Conservation (phyloP, 2,888 invertebrate genomes). For the Petrolisthes cinctipes region DNA sequence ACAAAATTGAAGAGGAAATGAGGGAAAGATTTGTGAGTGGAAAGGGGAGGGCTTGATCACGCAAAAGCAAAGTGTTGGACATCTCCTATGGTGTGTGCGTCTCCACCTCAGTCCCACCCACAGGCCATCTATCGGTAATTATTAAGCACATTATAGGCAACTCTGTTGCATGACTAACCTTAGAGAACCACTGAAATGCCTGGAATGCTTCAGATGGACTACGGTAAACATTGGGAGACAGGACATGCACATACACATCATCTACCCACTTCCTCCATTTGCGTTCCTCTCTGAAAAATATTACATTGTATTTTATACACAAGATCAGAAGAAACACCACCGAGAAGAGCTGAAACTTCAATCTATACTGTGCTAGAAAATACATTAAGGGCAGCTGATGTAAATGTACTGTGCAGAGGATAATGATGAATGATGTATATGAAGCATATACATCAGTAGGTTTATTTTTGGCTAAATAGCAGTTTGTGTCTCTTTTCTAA, state of each 20-base stretch:
- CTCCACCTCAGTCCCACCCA: too few relatives aligned
- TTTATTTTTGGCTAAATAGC: too few relatives aligned
- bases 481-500: too few relatives aligned
- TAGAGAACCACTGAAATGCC: conserved; percentile 94
- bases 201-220: conserved; percentile 86
- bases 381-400: not conserved
- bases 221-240: conserved; percentile 97
- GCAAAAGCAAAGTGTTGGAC: too few relatives aligned
- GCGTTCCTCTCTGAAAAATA: conserved; percentile 78
- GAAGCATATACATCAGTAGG: too few relatives aligned
- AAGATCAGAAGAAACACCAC: not conserved
- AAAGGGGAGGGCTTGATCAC: too few relatives aligned
- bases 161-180: conserved; percentile 68
- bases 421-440: not conserved
- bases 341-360: not conserved
- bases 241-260: conserved; percentile 86
- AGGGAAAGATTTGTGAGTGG: too few relatives aligned
- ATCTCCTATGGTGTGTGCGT: too few relatives aligned
- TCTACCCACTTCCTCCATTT: conserved; percentile 98
- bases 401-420: not conserved
- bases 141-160: too few relatives aligned
- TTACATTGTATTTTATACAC: too few relatives aligned
- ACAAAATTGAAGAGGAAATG: too few relatives aligned
- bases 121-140: too few relatives aligned
- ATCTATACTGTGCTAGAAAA: not conserved